Conservation (phyloP, 2,113 vertebrate genomes). For the Melanerpes formicivorus region DNA sequence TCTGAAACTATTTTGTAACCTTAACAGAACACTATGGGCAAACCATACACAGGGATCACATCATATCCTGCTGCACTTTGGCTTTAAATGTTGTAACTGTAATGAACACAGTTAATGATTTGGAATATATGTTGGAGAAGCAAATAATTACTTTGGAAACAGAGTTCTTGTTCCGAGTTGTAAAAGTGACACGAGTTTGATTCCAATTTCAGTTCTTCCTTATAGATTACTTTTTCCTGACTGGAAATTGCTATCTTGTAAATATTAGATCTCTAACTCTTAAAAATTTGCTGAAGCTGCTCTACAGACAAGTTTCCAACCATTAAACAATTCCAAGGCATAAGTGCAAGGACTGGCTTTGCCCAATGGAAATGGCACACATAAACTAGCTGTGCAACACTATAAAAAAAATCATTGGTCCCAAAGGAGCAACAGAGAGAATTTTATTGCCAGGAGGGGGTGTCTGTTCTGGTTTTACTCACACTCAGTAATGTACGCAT, state of each 20-base stretch:
- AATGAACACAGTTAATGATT: slow-evolving; percentile 10
- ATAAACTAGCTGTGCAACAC: slow-evolving; percentile 65
- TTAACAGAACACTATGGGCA: not conserved
- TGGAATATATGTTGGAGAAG: not conserved
- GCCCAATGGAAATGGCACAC: slow-evolving; percentile 61
- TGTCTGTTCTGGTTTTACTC: slow-evolving; percentile 70
- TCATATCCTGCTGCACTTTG: not conserved
- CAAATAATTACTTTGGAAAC: not conserved
- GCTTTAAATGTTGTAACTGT: not conserved
- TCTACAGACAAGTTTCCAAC: slow-evolving; percentile 37
- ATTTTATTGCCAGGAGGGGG: slow-evolving; percentile 58
- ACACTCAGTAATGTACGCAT: slow-evolving; percentile 60
- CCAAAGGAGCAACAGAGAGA: slow-evolving; percentile 44
- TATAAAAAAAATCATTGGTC: slow-evolving; percentile 69
- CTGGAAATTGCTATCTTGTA: slow-evolving; percentile 15
- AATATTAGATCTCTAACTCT: not conserved
- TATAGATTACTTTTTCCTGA: not conserved
- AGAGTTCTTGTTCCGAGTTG: slow-evolving; percentile 1
- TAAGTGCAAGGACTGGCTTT: not conserved
- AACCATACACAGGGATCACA: not conserved
- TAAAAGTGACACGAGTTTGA: slow-evolving; percentile 12
- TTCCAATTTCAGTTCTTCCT: not conserved
- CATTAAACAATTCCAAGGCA: slow-evolving; percentile 30
- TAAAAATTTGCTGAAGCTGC: slow-evolving; percentile 40
- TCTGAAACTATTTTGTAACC: not conserved